These are phyloP conservation scores for Asarcornis scutulata DNA, from an alignment of 2,113 vertebrate genomes.

Conservation along the genomic window DNA sequence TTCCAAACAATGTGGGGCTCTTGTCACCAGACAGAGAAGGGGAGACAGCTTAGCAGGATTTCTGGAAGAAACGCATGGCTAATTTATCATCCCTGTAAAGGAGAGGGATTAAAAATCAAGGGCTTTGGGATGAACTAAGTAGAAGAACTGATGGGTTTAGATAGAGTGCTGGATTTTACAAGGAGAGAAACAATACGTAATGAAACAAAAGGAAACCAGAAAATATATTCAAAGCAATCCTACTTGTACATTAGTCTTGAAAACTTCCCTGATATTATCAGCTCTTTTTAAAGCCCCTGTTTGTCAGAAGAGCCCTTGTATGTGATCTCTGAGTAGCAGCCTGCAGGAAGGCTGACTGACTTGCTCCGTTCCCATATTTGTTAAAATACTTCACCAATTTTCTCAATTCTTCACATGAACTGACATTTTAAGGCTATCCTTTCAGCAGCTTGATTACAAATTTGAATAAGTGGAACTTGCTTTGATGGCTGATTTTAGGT, in stretches of 20 bases:
- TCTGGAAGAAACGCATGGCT: not conserved
- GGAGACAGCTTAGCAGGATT: not conserved
- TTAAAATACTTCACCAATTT: not conserved
- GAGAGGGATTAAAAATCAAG: conserved; percentile 9
- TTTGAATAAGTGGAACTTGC: not conserved
- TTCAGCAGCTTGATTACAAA: conserved; percentile 6
- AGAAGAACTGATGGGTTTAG: not conserved
- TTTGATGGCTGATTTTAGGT: conserved; percentile 7
- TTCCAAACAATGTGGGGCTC: not conserved
- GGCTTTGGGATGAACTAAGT: not conserved
- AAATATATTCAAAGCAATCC: not conserved
- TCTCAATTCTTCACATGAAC: not conserved
- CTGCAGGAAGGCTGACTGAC: not conserved
- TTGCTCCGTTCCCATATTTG: not conserved
- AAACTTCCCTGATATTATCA: not conserved
- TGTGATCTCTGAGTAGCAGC: not conserved
- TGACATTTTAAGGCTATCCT: conserved; percentile 32
- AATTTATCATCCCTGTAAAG: not conserved
- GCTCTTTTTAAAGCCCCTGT: not conserved
- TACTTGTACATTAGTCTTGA: not conserved
- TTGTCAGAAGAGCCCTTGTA: not conserved
- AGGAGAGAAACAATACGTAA: not conserved
- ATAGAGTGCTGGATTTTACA: not conserved
- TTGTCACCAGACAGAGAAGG: not conserved
- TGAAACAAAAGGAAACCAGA: not conserved